Evolutionary conservation across 2,888 invertebrate species (phyloP).

Genomic region (Eutolmus rufibarbis): DNA sequence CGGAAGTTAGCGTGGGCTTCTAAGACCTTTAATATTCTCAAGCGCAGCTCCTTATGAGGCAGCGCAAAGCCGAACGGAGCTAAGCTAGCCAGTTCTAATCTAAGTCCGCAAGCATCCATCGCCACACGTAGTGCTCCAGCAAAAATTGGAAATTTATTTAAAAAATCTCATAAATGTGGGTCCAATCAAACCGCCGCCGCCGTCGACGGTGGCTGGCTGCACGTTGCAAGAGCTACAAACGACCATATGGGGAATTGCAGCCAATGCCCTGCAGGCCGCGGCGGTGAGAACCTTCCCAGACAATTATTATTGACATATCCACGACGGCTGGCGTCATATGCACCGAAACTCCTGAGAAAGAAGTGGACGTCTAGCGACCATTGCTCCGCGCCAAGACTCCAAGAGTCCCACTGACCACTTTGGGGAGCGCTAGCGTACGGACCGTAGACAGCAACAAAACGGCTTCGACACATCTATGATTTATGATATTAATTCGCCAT

Average conservation of each 20-base stretch:
- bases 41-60: neutral
- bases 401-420: neutral
- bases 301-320: neutral
- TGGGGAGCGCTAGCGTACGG: neutral
- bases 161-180: neutral
- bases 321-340: neutral
- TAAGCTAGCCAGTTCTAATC: neutral
- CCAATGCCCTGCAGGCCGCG: neutral
- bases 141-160: neutral
- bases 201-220: neutral
- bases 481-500: conserved; percentile 8
- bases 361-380: neutral
- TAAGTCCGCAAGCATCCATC: neutral
- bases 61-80: neutral
- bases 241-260: neutral
- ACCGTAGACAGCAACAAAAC: neutral
- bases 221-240: neutral
- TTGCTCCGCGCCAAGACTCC: neutral
- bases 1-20: neutral
- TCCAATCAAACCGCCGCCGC: neutral
- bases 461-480: conserved; percentile 18
- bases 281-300: neutral
- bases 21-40: neutral
- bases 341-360: neutral
- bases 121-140: neutral